Evolutionary conservation across 2,113 vertebrate species (phyloP).

Genomic region (Murina feae): DNA sequence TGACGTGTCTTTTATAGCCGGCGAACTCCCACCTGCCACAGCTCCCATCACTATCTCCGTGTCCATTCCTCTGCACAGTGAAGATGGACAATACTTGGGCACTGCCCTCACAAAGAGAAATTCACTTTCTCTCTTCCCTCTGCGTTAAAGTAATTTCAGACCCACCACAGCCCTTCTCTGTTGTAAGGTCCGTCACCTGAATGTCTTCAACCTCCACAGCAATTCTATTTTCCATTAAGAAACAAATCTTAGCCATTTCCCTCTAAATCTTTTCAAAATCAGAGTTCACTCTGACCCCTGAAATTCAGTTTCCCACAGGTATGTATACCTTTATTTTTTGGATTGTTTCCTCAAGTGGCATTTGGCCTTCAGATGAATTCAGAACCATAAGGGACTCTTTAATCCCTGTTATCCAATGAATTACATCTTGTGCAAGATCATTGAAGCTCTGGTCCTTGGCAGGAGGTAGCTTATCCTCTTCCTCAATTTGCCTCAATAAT

Average conservation of each 20-base stretch:
- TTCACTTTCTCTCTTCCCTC: neutral
- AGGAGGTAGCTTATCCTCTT: constrained; percentile 51
- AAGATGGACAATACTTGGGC: neutral
- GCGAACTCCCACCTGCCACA: neutral
- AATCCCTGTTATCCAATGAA: constrained; percentile 77
- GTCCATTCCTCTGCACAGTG: neutral
- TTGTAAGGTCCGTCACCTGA: neutral
- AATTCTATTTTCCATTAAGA: constrained; percentile 40
- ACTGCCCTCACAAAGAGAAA: neutral
- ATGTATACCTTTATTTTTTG: constrained; percentile 81
- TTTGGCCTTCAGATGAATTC: constrained; percentile 72
- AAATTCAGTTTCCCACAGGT: constrained; percentile 38
- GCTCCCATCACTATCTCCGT: neutral
- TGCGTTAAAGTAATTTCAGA: constrained; percentile 31
- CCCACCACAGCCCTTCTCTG: neutral
- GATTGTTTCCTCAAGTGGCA: constrained; percentile 72
- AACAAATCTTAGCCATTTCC: constrained; percentile 23
- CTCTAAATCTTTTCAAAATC: constrained; percentile 44
- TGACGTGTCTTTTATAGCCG: neutral
- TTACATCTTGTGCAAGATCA: constrained; percentile 72
- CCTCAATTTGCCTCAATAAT: constrained; percentile 60
- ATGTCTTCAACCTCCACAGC: neutral
- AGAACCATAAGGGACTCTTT: constrained; percentile 75
- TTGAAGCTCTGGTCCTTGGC: constrained; percentile 68
- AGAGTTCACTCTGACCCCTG: constrained; percentile 47